Percentiles rank a stretch among this genome's conserved stretches.
Evolutionary conservation across 2,797 vertebrate genomes (phyloP).

Genomic region (Pseudomugil tenellus): DNA sequence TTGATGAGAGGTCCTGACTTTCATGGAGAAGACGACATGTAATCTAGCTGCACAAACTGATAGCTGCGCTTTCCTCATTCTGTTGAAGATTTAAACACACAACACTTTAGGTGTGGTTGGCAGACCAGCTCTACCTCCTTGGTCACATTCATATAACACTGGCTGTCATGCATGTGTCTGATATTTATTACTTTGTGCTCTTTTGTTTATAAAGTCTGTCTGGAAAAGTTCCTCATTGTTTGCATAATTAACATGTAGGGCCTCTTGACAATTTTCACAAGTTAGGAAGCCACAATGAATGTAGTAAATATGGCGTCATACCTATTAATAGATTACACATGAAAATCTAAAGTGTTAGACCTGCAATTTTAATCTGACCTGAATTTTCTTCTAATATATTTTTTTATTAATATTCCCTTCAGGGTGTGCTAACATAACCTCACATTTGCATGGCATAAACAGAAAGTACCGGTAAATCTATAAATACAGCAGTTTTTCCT

Average conservation of each 20-base stretch:
- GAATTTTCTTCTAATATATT: not conserved
- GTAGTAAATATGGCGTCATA: not conserved
- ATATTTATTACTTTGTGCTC: slow-evolving; percentile 3
- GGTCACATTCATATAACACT: slow-evolving; percentile 53
- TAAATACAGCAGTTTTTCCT: not conserved
- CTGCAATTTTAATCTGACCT: not conserved
- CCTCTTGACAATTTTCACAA: not conserved
- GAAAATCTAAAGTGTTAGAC: not conserved
- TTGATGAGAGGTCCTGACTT: slow-evolving; percentile 5
- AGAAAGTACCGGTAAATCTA: not conserved
- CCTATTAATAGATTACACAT: not conserved
- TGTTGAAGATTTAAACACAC: slow-evolving; percentile 13
- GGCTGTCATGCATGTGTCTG: slow-evolving; percentile 1
- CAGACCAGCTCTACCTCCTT: slow-evolving; percentile 60
- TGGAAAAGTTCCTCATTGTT: not conserved
- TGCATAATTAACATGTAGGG: not conserved
- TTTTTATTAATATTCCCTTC: not conserved
- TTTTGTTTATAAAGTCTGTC: slow-evolving; percentile 4
- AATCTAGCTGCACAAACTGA: slow-evolving; percentile 6
- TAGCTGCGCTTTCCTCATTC: slow-evolving; percentile 34
- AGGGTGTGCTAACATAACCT: not conserved
- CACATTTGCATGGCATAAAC: not conserved
- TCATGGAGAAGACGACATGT: not conserved
- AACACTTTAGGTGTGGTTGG: slow-evolving; percentile 60
- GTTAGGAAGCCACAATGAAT: not conserved